Conservation (phyloP, 2,888 invertebrate genomes). For the Agrotis exclamationis region DNA sequence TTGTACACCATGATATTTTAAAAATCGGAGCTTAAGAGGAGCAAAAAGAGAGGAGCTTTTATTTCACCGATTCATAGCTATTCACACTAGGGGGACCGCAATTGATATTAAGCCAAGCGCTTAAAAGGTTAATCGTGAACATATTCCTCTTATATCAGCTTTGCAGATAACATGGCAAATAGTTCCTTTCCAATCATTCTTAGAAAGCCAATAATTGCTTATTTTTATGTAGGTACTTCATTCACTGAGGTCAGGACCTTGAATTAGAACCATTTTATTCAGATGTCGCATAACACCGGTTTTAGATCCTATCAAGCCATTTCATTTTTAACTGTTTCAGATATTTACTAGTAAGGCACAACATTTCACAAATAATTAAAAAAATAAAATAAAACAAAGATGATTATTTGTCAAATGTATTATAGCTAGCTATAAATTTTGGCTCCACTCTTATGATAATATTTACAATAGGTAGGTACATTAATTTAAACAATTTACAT, state of each 20-base stretch:
- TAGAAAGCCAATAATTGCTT: not conserved
- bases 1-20: too few relatives aligned
- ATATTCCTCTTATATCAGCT: not conserved
- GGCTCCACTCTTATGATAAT: slow-evolving; percentile 70
- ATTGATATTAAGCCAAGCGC: too few relatives aligned
- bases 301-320: not conserved
- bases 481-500: slow-evolving; percentile 53
- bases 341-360: not conserved
- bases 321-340: not conserved
- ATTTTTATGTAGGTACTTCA: not conserved
- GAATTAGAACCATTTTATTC: not conserved
- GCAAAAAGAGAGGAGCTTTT: too few relatives aligned
- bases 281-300: not conserved
- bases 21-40: too few relatives aligned
- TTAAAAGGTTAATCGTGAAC: not conserved
- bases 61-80: too few relatives aligned
- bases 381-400: slow-evolving; percentile 28
- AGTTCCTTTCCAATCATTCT: not conserved
- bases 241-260: not conserved
- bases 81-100: too few relatives aligned
- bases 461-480: slow-evolving; percentile 67
- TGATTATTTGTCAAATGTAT: slow-evolving; percentile 40
- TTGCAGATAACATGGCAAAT: not conserved
- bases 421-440: slow-evolving; percentile 68
- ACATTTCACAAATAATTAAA: too few relatives aligned